Percentiles rank a stretch among this genome's conserved stretches.
Evolutionary conservation across 2,888 invertebrate genomes (phyloP).

Genomic region (Anthrax anthrax): DNA sequence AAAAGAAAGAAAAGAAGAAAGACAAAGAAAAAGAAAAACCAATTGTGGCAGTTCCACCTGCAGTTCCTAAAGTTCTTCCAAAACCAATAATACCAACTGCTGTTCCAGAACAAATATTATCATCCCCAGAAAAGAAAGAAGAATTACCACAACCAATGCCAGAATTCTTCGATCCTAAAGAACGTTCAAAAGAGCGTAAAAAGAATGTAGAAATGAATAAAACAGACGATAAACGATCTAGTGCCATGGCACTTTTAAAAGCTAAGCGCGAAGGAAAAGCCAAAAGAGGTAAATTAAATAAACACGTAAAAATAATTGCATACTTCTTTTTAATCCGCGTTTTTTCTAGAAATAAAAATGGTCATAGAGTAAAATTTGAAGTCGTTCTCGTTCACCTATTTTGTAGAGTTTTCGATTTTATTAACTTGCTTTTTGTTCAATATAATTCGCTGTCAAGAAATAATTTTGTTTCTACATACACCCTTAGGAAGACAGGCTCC

Average conservation of each 20-base stretch:
- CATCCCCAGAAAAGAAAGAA: slow-evolving; percentile 17
- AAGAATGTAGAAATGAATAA: slow-evolving; percentile 81
- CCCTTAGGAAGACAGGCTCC: slow-evolving; percentile 8
- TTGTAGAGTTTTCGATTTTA: no score
- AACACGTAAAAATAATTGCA: background rate
- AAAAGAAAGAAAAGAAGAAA: slow-evolving; percentile 44
- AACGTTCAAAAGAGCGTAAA: slow-evolving; percentile 67
- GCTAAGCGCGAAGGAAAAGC: slow-evolving; percentile 83
- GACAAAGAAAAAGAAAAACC: slow-evolving; percentile 18
- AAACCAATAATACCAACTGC: slow-evolving; percentile 1
- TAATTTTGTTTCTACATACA: no score
- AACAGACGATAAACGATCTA: slow-evolving; percentile 73
- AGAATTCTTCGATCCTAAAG: slow-evolving; percentile 52
- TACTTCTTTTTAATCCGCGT: no score
- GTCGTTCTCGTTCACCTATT: no score
- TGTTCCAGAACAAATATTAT: slow-evolving; percentile 4
- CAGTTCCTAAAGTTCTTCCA: slow-evolving; percentile 7
- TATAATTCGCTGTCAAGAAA: background rate
- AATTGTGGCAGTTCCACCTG: slow-evolving; percentile 6
- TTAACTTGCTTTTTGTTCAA: no score
- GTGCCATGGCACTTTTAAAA: slow-evolving; percentile 84
- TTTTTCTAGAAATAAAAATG: no score
- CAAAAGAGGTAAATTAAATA: slow-evolving; percentile 41
- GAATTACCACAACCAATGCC: slow-evolving; percentile 16
- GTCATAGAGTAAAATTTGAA: no score